Base-by-base conservation (phyloP, 2,797 vertebrate species). In the Florisuga fusca region DNA sequence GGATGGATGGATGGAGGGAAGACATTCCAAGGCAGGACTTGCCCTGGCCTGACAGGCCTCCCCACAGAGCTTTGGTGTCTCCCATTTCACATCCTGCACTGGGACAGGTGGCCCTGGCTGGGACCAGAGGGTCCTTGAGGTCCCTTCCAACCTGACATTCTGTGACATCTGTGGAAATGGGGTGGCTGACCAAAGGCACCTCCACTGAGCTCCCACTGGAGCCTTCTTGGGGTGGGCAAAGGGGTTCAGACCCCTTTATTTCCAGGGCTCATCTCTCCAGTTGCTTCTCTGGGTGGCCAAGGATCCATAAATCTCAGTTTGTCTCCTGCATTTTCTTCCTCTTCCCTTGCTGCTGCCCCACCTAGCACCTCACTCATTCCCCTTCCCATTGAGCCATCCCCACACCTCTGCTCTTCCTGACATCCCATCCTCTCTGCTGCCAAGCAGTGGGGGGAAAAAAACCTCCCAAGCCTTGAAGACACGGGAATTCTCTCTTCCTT, bases 261-360 rank as follows among this genome's bases (percentile, higher is more conserved):
- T 7, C 80, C 11, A 17, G 11, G 1, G 16, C 64, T 36, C 11
- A 0, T 33, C 43, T 33, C 80, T 38, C 48, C 54, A 1, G 23
- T 3, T 0, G 4, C 58, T 36, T 36, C 57, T 50, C 31, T 6
- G 6, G 54, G 27, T 38, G 46, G 27, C 61, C 14, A 7, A 17
- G 46, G 43, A 15, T 6, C 53, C 38, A 0, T 33, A 33, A 15
- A 45, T 18, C 38, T 6, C 10, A 2, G 1, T 29, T 50, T n/a
- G 5, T 15, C 26, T 61, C n/a, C 12, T 1, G 25, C 0, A 0
- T 10, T 41, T 22, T 33, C 3, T 45, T 31, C 58, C 45, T 36
- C 19, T 68, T 13, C 7, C 1, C 19, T 7, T 6, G 4, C 2
- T 11, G 15, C 11, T 10, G 4, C 18, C 57, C 31, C n/a, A 9